phyloP scores from a whole-genome alignment of 2,888 invertebrate species.

The Synergus itoensis region DNA sequence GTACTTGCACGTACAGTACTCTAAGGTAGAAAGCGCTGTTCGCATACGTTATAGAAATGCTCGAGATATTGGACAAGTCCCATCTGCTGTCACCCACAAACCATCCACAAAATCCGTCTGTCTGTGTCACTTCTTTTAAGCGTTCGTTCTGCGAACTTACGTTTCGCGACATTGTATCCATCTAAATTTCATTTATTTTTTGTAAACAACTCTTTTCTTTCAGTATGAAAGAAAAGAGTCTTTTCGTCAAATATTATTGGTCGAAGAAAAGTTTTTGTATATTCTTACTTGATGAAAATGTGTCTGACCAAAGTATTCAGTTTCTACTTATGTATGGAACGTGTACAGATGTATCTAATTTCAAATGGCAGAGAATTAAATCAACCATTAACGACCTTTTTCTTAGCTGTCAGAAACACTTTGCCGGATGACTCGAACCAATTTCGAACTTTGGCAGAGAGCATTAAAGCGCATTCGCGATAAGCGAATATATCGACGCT shows the following conservation, averaged over 20 bases:
- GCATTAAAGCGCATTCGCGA: conserved; percentile 14
- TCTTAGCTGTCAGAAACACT: conserved; percentile 5
- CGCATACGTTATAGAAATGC: conserved; percentile 50
- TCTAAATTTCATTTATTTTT: not conserved
- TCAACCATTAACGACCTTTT: not conserved
- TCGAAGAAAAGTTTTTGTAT: not conserved
- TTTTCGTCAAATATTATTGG: not conserved
- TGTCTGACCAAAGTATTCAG: not conserved
- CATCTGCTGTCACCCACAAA: conserved; percentile 8
- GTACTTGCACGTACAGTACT: conserved; percentile 45
- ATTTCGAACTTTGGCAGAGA: conserved; percentile 28
- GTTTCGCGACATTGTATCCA: conserved; percentile 12
- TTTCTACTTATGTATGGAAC: too few species aligned
- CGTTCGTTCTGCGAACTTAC: conserved; percentile 5
- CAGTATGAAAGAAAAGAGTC: too few species aligned
- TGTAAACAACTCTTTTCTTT: not conserved
- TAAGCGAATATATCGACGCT: conserved; percentile 6
- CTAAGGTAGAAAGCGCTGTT: conserved; percentile 49
- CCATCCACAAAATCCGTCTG: conserved; percentile 15
- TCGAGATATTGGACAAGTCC: conserved; percentile 24
- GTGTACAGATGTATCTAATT: not conserved
- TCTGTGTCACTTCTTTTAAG: conserved; percentile 19
- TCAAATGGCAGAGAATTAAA: not conserved
- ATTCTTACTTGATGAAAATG: not conserved
- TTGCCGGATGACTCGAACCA: not conserved